Base-by-base conservation (phyloP, 2,797 vertebrate species). In the Urocyon cinereoargenteus region DNA sequence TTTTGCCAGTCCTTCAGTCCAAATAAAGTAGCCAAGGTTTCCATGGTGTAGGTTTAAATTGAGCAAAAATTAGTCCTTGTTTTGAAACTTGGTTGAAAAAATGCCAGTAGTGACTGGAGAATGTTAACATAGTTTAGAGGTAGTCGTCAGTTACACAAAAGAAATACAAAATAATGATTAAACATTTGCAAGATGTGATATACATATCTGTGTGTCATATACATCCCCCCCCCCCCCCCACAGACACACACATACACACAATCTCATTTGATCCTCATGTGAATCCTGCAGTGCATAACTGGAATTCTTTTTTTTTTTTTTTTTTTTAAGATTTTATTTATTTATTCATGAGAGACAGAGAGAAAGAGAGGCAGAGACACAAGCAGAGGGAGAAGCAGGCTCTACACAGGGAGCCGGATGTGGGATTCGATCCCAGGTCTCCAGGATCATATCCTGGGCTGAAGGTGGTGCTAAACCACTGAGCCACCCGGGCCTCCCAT, bases 31-130 rank as follows among this genome's bases (percentile, higher is more conserved):
- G 66, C 93, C 86, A 75, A 55, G 49, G 40, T 84, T 96, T 97
- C 45, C 77, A 22, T 97, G 92, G 79, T 91, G 36, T 95, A 40
- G 73, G 51, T 86, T 96, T 91, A 97, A 70, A 64, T 85, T 66
- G 72, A 96, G 82, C 91, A 57, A 68, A 92, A 96, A 78, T 98
- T 86, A 86, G 49, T 53, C 94, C 95, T 97, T 90, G 49, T 85
- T 95, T 97, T n/a, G 62, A 91, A 73, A 94, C 90, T 96, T 98
- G 83, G 26, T 92, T 81, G 61, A 31, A 93, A 90, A 93, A 84
- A 78, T 81, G 13, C 31, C 49, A 75, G 2, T 59, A 57, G 85
- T 86, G 66, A 87, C 89, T 94, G 40, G 92, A 84, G 49, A 94
- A 53, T 87, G 86, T 68, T 95, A 70, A 51, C 45, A 55, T 53